Base-by-base conservation (phyloP, 1,140 invertebrate genomes). In the Macrobrachium rosenbergii region DNA sequence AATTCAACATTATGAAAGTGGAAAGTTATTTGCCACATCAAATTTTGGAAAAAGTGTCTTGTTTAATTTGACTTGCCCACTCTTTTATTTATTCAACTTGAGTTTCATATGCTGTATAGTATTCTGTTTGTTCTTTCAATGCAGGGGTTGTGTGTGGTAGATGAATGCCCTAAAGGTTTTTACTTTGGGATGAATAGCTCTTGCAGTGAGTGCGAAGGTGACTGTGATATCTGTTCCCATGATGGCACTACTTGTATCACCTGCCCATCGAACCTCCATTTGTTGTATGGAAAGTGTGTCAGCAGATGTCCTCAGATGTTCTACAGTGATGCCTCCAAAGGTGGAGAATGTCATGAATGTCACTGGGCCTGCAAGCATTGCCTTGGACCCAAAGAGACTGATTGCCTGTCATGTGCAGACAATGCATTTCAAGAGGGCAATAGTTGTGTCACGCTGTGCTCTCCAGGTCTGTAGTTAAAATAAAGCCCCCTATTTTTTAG, bases 311-410 rank as follows among this genome's bases (percentile, higher is more conserved):
- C 85, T 5, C 52, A 79, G 5, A 89, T 88, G 83, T 89, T 88
- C 79, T 89, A 59, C 60, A 62, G 59, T 28, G 87, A 89, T 45
- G 45, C 28, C 16, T 73, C 73, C 23, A 77, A 76, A 43, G 84
- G 80, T 59, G 79, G 88, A 60, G 85, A 88, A 64, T 89, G 88
- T 62, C 83, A 28, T 52, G 88, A 89, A 23, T 89, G 88, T 52
- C 88, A 89, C 67, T 89, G 87, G 85, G 84, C 88, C 1, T 89
- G 88, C 73, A 83, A 81, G n/a, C 64, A 83, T 43, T 89, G 88
- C 72, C 69, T 87, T 23, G 88, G 88, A 11, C 85, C 88, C 43
- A 79, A 63, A 21, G 73, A 79, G 52, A 52, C 67, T 16, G 88
- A 89, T 69, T 89, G 88, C 67, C 23, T 89, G 16, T 75, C 77